Conservation (phyloP, 2,113 vertebrate genomes). For the Maccullochella peelii region DNA sequence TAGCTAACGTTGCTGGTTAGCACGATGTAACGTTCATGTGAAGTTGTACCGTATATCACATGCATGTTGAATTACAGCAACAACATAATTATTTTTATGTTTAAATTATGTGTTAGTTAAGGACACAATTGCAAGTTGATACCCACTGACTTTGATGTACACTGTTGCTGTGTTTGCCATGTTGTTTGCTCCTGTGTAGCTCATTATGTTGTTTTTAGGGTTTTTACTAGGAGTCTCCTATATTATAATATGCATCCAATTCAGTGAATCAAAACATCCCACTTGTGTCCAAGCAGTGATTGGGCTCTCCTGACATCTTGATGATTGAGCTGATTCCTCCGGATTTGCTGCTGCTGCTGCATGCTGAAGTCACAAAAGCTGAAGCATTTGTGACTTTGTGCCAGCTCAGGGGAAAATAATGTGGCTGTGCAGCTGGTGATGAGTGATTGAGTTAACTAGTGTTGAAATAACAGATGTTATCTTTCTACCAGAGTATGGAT, state of each 20-base stretch:
- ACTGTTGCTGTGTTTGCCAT: background rate
- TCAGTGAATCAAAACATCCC: background rate
- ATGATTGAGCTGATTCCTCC: conserved; percentile 28
- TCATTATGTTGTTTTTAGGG: background rate
- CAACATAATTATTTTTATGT: background rate
- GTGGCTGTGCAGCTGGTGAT: conserved; percentile 13
- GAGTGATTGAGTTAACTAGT: conserved; percentile 3
- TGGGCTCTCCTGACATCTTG: conserved; percentile 7
- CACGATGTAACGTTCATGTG: background rate
- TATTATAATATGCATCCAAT: background rate
- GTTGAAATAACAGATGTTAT: background rate
- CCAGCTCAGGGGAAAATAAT: conserved; percentile 36
- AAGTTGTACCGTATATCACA: conserved; percentile 27
- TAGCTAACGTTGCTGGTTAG: conserved; percentile 18
- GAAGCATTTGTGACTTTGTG: conserved; percentile 32
- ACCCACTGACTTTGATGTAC: background rate
- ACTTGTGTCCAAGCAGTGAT: background rate
- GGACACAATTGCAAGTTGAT: background rate
- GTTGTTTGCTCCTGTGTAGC: background rate
- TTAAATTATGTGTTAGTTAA: too few relatives aligned
- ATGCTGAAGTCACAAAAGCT: too few relatives aligned
- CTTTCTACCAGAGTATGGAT: background rate
- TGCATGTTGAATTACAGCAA: conserved; percentile 8
- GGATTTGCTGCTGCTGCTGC: conserved; percentile 25
- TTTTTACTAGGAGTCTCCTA: background rate